These are phyloP conservation scores for Troides oblongomaculatus DNA, from an alignment of 2,888 invertebrate species.

Conservation along the genomic window DNA sequence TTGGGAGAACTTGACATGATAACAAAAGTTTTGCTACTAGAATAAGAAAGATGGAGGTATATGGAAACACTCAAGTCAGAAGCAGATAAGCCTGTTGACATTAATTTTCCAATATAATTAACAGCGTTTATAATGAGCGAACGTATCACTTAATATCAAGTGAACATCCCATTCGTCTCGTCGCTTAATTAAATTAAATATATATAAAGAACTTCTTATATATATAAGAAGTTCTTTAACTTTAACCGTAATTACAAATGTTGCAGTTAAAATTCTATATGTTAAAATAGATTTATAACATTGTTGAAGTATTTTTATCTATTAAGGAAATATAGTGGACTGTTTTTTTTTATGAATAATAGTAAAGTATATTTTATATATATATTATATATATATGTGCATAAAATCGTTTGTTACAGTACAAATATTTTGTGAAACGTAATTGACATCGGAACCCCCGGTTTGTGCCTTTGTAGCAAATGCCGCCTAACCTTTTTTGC, in stretches of 20 bases:
- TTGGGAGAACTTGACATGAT: constrained; percentile 45
- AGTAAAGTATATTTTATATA: not conserved
- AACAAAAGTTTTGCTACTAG: constrained; percentile 46
- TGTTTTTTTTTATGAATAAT: not conserved
- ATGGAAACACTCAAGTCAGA: not conserved
- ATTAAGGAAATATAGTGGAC: not conserved
- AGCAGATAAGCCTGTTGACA: not conserved
- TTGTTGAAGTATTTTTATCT: not conserved
- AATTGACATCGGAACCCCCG: constrained; percentile 19
- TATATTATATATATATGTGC: not conserved
- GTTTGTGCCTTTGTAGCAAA: constrained; percentile 44
- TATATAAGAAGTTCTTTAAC: not conserved
- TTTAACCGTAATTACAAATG: not conserved
- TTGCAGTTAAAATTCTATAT: not conserved
- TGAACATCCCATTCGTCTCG: no score
- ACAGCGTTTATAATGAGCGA: no score
- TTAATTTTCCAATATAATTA: not conserved
- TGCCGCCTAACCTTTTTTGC: constrained; percentile 54
- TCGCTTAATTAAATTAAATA: no score
- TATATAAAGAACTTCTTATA: no score
- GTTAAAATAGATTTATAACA: no score
- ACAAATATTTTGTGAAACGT: constrained; percentile 10
- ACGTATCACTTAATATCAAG: no score
- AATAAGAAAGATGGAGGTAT: constrained; percentile 51
- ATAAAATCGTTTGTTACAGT: constrained; percentile 5